Conservation (phyloP, 2,113 vertebrate genomes). For the Hemicordylus capensis region DNA sequence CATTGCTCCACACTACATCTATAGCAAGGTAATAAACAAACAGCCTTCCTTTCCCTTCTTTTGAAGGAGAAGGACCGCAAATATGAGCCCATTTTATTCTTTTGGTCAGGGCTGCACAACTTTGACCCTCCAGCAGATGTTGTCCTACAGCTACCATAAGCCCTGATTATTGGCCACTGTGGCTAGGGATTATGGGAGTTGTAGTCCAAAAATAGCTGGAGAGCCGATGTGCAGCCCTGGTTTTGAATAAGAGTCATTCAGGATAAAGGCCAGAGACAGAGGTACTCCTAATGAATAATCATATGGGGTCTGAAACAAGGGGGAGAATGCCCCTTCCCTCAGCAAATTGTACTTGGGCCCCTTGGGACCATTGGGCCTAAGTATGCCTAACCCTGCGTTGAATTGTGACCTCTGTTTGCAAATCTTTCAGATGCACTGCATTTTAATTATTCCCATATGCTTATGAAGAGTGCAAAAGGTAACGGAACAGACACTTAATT, state of each 20-base stretch:
- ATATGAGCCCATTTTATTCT: not conserved
- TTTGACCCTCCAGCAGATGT: too few relatives aligned
- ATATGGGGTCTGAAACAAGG: not conserved
- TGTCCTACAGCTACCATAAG: too few relatives aligned
- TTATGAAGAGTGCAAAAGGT: conserved; percentile 68
- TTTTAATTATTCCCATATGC: conserved; percentile 78
- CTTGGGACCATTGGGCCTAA: conserved; percentile 12
- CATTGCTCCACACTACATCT: not conserved
- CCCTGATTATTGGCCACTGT: too few relatives aligned
- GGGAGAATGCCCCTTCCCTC: not conserved
- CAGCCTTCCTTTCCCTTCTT: not conserved
- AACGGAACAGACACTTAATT: conserved; percentile 63
- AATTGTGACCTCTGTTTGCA: conserved; percentile 76
- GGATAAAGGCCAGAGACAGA: not conserved
- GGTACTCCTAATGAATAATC: not conserved
- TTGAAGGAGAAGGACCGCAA: conserved; percentile 28
- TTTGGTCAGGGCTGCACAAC: too few relatives aligned
- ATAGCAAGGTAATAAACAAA: not conserved
- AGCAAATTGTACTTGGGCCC: not conserved
- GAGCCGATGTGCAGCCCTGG: too few relatives aligned
- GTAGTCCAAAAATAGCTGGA: too few relatives aligned
- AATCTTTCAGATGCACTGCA: conserved; percentile 76
- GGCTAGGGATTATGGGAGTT: too few relatives aligned
- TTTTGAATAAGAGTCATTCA: not conserved
- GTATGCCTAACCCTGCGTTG: conserved; percentile 54